Base-by-base conservation (phyloP, 2,113 vertebrate genomes). In the Climacteris rufus region DNA sequence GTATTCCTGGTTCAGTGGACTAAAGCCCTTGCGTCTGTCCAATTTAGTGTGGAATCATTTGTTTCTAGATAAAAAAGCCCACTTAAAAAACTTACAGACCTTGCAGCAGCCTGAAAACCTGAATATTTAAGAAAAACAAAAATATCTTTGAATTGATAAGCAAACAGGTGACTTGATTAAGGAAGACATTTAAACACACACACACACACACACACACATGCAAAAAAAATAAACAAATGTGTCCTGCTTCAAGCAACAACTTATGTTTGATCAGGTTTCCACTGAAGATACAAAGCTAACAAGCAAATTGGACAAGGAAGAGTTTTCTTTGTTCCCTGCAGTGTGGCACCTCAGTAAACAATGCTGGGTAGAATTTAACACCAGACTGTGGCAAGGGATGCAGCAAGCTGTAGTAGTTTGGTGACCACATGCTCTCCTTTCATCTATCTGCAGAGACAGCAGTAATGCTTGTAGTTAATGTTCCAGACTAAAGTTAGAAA, bases 231-330 rank as follows among this genome's bases (percentile, higher is more conserved):
- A 96, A 95, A 85, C 39, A 95, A 95, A 95, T 30, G 49, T 92
- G 52, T 53, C 72, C 83, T 87, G 57, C 66, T 97, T 97, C 13
- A 68, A 90, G 74, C 61, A 91, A 37, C 92, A 87, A 22, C 47
- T 75, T 61, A 44, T 94, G 49, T 87, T 97, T 96, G 94, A 92
- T 83, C 54, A 96, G 42, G 21, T 9, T 95, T 96, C 93, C 56
- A 45, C 18, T 66, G 76, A 50, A 90, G 59, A 77, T 52, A 27
- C 13, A 82, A 83, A 90, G 39, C 64, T 49, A 68, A 64, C 24
- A 83, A 90, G 63, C 33, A 75, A 87, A 88, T 66, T 57, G 65
- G 42, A 64, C n/a, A 69, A 64, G 44, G 35, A 88, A 57, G 54
- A 69, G 57, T 86, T 94, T 85, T 85, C 20, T 63, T 60, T 87